Base-by-base conservation (phyloP, 2,888 invertebrate genomes). In the Steinernema hermaphroditum region DNA sequence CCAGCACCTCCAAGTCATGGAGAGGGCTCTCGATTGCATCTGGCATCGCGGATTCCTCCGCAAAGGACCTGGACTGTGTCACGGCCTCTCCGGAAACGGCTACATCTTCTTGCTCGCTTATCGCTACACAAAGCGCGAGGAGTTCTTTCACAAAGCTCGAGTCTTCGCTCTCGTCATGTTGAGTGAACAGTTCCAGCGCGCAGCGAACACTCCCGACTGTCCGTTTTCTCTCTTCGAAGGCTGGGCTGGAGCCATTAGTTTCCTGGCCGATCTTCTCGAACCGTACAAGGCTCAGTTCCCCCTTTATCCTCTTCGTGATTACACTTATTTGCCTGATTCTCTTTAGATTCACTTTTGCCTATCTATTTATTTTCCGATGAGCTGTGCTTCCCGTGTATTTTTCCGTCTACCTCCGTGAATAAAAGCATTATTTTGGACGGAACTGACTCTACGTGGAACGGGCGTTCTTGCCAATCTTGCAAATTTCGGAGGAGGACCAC, bases 161-260 rank as follows among this genome's bases (percentile, higher is more conserved):
- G 90, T 90, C 80, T 94, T 93, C 89, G 92, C 92, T 70, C 90
- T 91, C 75, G 93, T 94, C 85, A 88, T 94, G 87, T 74, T 80
- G 22, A 14, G 69, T 32, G 89, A 91, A 0, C 90, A 91, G 79
- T 93, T 93, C 86, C 88, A 90, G 76, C 88, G 88, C 74, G 90
- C 91, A 76, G 91, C 93, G 0, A 90, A 92, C 50, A 90, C 90
- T 16, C 94, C 94, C 0, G 94, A 94, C 87, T 90, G 90, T 80
- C 93, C 93, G 0, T 92, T 91, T 79, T 93, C 93, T 85, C 89
- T 95, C 80, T 93, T 91, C 87, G 94, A 94, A 88, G 94, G 94
- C 0, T 90, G 91, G 72, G 93, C 94, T 12, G 94, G 94, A 1
- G 92, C 93, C 0, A 91, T 92, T 9, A 94, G 93, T 85, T 94